A percentile compares a stretch with the other conserved stretches of the same genome.
Conservation (phyloP, 2,113 vertebrate species). For the Trachemys scripta region DNA sequence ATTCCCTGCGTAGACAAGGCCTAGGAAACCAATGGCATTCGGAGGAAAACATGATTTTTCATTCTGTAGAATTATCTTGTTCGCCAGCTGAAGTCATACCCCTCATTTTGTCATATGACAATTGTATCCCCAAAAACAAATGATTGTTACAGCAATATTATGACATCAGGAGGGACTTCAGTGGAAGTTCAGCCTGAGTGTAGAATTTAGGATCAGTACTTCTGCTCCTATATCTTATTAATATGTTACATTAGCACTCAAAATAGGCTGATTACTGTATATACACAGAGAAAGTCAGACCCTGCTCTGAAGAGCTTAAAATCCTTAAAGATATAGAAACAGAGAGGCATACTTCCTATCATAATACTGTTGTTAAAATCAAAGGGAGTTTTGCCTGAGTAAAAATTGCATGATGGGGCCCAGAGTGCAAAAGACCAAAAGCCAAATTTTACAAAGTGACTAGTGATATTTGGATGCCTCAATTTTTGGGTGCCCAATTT, state of each 20-base stretch:
- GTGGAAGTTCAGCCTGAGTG: rapidly evolving
- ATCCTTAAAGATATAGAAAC: not conserved
- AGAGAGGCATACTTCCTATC: not conserved
- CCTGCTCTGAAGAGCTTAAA: not conserved
- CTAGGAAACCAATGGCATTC: not conserved
- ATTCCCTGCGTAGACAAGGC: not conserved
- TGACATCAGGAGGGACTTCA: rapidly evolving
- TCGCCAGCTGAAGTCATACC: not conserved
- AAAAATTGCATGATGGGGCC: not conserved
- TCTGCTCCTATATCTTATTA: not conserved
- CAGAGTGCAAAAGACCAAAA: not conserved
- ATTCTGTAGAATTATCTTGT: not conserved
- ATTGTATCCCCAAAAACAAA: rapidly evolving
- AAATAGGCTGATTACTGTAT: not conserved
- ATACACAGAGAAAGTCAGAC: not conserved
- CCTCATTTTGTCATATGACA: not conserved
- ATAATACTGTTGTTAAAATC: rapidly evolving
- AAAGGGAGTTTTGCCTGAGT: not conserved
- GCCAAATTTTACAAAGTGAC: not conserved
- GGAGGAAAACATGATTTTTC: not conserved
- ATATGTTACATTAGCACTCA: not conserved
- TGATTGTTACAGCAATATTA: not conserved
- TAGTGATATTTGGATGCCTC: not conserved
- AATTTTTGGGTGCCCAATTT: not conserved
- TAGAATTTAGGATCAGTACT: not conserved